Evolutionary conservation across 23 tunicate genomes (phyloP), one percentile per base, ranked within the genome.

Genomic region (Phallusia fumigata): DNA sequence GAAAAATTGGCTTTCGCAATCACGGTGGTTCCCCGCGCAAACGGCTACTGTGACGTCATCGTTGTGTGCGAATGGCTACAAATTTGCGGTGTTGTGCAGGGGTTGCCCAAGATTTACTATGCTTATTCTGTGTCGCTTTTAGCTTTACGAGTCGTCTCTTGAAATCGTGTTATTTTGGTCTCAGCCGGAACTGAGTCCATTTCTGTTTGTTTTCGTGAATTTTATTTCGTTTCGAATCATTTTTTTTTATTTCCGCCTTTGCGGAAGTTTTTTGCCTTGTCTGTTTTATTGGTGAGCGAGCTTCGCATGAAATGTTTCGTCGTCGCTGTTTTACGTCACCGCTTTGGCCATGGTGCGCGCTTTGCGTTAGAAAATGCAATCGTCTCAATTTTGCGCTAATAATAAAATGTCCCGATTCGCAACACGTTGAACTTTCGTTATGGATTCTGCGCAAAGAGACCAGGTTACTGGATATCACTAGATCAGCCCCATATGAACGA

Each of bases 171-270:
- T 58, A 24, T 58, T 11, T 13, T 58, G 69, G 69, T 58, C 69
- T 58, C 69, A 58, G 69, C 69, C 69, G 69, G 69, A 58, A 58
- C 69, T 58, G 69, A 58, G 69, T 24, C 69, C 26, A 24, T 3
- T 24, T 22, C n/a, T 58, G 69, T 58, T 22, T 22, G 69, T 58
- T 58, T 58, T 24, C 69, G 26, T 58, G 69, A 22, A 24, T 58
- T 58, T 21, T 58, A 58, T 58, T 24, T 22, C 69, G 13, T 21
- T 58, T 58, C 28, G 8, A 24, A 58, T 58, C 69, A 24, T 8
- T 58, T 58, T 58, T 58, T n/a, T 58, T 24, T 40, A 10, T 40
- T 40, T 40, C 47, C 10, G 47, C 47, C 8, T 10, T 40, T 40
- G 47, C 10, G 47, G 47, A 40, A 40, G 69, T 58, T 58, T 58